Evolutionary conservation across 2,888 invertebrate genomes (phyloP).

Genomic region (Nineta flava): DNA sequence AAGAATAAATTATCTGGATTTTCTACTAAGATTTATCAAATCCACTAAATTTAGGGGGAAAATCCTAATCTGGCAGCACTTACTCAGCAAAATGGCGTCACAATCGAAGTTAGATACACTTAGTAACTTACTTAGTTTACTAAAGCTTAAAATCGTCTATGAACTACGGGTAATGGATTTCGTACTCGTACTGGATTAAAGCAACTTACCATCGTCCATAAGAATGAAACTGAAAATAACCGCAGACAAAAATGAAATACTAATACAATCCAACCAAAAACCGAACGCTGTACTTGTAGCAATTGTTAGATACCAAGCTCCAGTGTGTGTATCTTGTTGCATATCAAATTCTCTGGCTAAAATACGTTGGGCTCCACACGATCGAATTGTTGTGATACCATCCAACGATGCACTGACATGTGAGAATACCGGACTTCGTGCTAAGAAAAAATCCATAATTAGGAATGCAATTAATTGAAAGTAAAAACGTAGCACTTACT

Average conservation of each 20-base stretch:
- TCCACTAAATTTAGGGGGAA: no score
- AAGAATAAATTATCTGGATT: no score
- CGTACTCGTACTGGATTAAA: no score
- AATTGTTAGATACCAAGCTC: slow-evolving; percentile 42
- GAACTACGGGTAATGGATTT: no score
- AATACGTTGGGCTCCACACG: slow-evolving; percentile 53
- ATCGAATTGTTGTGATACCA: slow-evolving; percentile 76
- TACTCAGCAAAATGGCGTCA: no score
- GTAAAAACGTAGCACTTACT: slow-evolving; percentile 22
- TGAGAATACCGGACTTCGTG: slow-evolving; percentile 80
- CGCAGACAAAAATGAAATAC: slow-evolving; percentile 41
- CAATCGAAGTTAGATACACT: no score
- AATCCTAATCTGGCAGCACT: no score
- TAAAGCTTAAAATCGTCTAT: no score
- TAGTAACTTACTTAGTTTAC: no score
- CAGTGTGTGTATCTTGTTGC: slow-evolving; percentile 52
- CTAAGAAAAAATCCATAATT: slow-evolving; percentile 25
- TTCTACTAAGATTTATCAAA: no score
- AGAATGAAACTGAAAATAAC: slow-evolving; percentile 48
- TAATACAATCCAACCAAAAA: slow-evolving; percentile 46
- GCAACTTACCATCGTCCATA: slow-evolving; percentile 31
- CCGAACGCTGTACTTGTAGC: slow-evolving; percentile 45
- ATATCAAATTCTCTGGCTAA: slow-evolving; percentile 60
- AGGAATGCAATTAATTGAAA: not conserved
- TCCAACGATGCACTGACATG: slow-evolving; percentile 76